These are phyloP conservation scores for Malacoraja senta DNA, from an alignment of 2,797 vertebrate species.

Conservation along the genomic window DNA sequence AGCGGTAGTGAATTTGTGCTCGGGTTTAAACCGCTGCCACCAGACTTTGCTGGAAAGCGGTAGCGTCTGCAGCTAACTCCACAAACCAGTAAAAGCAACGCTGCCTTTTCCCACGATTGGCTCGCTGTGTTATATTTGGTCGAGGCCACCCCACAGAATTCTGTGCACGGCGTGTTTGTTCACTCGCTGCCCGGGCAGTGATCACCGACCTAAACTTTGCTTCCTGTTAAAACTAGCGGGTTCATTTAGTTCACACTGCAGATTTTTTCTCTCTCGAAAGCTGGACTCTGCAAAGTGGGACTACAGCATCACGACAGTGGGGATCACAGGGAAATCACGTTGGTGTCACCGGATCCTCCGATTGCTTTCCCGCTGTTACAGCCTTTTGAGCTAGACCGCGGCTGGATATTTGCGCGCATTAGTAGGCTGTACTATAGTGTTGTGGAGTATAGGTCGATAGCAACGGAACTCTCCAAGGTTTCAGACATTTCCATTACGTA, in stretches of 20 bases:
- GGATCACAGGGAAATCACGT: not conserved
- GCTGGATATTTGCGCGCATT: slow-evolving; percentile 1
- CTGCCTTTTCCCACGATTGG: slow-evolving; percentile 10
- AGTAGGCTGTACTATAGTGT: slow-evolving; percentile 27
- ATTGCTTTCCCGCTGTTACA: not conserved
- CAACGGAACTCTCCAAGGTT: slow-evolving; percentile 38
- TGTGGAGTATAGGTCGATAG: slow-evolving; percentile 33
- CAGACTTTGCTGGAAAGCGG: not conserved
- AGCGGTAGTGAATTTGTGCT: not conserved
- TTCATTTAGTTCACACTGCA: not conserved
- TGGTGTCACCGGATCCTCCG: not conserved
- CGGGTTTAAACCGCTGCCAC: not conserved
- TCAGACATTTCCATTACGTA: slow-evolving; percentile 32
- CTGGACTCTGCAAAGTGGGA: not conserved
- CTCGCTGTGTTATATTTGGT: slow-evolving; percentile 20
- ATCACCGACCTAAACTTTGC: slow-evolving; percentile 17
- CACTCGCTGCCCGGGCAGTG: not conserved
- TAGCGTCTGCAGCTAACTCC: not conserved
- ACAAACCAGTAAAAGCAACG: not conserved
- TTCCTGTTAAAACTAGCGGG: not conserved
- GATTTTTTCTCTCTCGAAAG: not conserved
- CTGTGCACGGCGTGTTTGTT: slow-evolving; percentile 23
- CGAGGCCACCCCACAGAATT: slow-evolving; percentile 2
- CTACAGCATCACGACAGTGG: not conserved
- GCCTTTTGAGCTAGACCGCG: not conserved